Base-by-base conservation (phyloP, 2,888 invertebrate species). In the Calameuta pallipes region DNA sequence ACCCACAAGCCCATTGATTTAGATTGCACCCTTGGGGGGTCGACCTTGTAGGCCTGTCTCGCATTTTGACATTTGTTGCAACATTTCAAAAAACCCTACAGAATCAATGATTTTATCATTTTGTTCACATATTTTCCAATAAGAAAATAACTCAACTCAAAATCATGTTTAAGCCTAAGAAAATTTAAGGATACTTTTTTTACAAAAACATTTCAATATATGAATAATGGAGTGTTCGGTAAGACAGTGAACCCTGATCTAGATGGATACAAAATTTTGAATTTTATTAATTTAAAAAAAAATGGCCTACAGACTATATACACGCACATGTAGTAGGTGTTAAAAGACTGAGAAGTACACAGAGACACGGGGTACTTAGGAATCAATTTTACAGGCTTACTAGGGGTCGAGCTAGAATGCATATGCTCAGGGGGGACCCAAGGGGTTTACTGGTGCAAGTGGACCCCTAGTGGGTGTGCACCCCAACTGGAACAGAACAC, bases 1-100 rank as follows among this genome's bases (percentile, higher is more conserved):
- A 90, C 90, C 90, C 91, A 90, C 91, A 90, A 90, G 90, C 87
- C 89, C 90, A 91, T 90, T 91, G 91, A 91, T 91, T 91, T 90
- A 90, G 90, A 90, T 90, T 89, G 89, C 85, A 85, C 88, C 86
- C 88, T 86, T 41, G 41, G 86, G 90, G 89, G 86, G 87, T 83
- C 86, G 79, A 81, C 76, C 76, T 77, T 82, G 81, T 82, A 83
- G 79, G 82, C 82, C 83, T 79, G 86, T 15, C 41, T 41, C 41
- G 15, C 41, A 41, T 41, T 82, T 82, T 77, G 79, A 80, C 85
- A 84, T 86, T 86, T 85, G 85, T 83, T 84, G 85, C 87, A 82
- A 41, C 41, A 41, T 41, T 41, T 41, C 1, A 15, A 41, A 41
- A 41, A 41, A 41, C 1, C 6, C 15, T 15, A 41, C 41, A 41